phyloP scores from a whole-genome alignment of 1,140 invertebrate species.

The Drosophila carrolli region DNA sequence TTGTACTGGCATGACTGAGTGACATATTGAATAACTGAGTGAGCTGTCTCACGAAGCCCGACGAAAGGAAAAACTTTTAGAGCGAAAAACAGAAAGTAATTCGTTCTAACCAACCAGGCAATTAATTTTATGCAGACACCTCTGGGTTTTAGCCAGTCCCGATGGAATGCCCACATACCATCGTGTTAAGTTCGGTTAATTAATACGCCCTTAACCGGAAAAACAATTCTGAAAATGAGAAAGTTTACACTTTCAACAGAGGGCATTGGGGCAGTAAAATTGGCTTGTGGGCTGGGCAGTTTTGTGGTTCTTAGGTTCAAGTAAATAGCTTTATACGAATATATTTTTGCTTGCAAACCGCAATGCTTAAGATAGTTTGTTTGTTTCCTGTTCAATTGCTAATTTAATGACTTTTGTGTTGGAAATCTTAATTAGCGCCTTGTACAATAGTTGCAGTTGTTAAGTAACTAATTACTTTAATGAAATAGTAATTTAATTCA shows the following conservation, averaged over 20 bases:
- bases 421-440: not conserved
- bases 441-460: too few relatives aligned
- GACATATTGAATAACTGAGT: constrained; percentile 59
- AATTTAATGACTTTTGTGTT: too few relatives aligned
- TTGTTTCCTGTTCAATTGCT: not conserved
- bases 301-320: constrained; percentile 13
- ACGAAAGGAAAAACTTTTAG: constrained; percentile 56
- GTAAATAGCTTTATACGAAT: not conserved
- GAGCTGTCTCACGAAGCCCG: constrained; percentile 23
- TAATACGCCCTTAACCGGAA: constrained; percentile 55
- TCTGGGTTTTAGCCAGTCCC: constrained; percentile 31
- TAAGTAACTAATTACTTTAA: too few relatives aligned
- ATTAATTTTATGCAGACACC: constrained; percentile 72
- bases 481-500: too few relatives aligned
- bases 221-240: constrained; percentile 25
- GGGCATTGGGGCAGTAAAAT: constrained; percentile 36
- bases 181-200: constrained; percentile 71
- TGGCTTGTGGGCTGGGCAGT: constrained; percentile 28
- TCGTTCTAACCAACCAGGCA: constrained; percentile 45
- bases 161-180: constrained; percentile 43
- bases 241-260: constrained; percentile 51
- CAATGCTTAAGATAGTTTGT: not conserved
- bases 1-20: constrained; percentile 45
- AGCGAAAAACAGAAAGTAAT: constrained; percentile 42
- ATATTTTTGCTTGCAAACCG: not conserved